A percentile compares a stretch with the other conserved stretches of the same genome.
Conservation (phyloP, 2,113 vertebrate species). For the Brienomyrus longianalis region DNA sequence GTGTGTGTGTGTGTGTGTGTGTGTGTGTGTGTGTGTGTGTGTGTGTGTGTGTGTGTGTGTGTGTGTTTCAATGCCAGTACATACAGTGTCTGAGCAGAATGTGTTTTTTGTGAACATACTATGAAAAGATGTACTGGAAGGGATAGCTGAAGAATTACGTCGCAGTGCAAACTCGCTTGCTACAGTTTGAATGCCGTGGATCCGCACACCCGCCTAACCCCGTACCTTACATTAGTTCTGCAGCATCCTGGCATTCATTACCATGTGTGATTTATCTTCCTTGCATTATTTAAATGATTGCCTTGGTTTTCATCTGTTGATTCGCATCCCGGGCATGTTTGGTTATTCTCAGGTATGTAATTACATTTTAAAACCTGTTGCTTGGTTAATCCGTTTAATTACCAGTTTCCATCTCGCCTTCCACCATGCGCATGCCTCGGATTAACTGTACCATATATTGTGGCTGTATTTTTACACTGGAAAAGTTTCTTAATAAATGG, state of each 20-base stretch:
- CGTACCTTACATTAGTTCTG: neutral
- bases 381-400: constrained; percentile 7
- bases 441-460: neutral
- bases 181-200: neutral
- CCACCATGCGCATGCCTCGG: neutral
- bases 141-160: neutral
- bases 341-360: neutral
- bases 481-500: constrained; percentile 19
- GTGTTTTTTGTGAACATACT: neutral
- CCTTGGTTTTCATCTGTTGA: neutral
- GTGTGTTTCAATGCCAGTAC: neutral
- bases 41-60: neutral
- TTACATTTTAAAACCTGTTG: neutral
- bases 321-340: neutral
- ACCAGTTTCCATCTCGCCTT: neutral
- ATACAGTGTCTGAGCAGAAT: neutral
- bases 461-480: constrained; percentile 10
- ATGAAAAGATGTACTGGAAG: neutral
- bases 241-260: neutral
- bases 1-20: no score
- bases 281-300: neutral
- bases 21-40: neutral
- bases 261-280: constrained; percentile 3
- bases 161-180: neutral
- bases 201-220: neutral